Percentiles rank a stretch among this genome's conserved stretches.
phyloP scores from a whole-genome alignment of 1,140 invertebrate species.

The Pachypsylla venusta region DNA sequence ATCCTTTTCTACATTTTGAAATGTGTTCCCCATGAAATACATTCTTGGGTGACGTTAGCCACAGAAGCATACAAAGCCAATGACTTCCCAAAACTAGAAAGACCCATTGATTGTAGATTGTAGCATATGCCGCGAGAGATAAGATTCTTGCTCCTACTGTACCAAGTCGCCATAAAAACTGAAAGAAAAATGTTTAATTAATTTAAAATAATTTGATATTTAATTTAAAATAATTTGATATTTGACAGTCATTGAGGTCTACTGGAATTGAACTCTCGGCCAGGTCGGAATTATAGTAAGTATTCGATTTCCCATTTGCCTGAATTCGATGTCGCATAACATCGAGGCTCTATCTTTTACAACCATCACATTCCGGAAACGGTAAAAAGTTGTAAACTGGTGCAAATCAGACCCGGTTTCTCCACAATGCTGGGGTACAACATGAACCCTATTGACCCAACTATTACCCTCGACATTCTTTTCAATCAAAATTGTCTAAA shows the following conservation, averaged over 20 bases:
- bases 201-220: too few relatives aligned
- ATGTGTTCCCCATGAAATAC: slow-evolving; percentile 67
- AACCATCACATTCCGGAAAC: too few relatives aligned
- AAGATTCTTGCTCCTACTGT: slow-evolving; percentile 67
- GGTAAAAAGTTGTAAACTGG: too few relatives aligned
- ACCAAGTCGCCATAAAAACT: slow-evolving; percentile 69
- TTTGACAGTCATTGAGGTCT: too few relatives aligned
- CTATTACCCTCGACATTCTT: too few relatives aligned
- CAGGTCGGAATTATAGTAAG: neutral
- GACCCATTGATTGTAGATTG: slow-evolving; percentile 66
- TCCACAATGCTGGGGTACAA: too few relatives aligned
- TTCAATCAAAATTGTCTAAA: too few relatives aligned
- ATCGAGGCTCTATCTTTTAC: too few relatives aligned
- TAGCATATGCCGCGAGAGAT: slow-evolving; percentile 69
- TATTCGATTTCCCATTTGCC: neutral
- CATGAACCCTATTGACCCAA: too few relatives aligned
- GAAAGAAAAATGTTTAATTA: slow-evolving; percentile 36
- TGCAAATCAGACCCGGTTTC: too few relatives aligned
- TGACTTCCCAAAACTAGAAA: slow-evolving; percentile 58
- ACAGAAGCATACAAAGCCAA: slow-evolving; percentile 67
- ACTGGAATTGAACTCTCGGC: neutral
- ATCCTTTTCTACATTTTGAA: slow-evolving; percentile 44
- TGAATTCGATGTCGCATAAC: too few relatives aligned
- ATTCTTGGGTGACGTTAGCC: slow-evolving; percentile 70
- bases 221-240: too few relatives aligned